These are phyloP conservation scores for Trichoplax adhaerens DNA, from an alignment of 37 sponge, comb jelly and placozoan species.

Conservation along the genomic window DNA sequence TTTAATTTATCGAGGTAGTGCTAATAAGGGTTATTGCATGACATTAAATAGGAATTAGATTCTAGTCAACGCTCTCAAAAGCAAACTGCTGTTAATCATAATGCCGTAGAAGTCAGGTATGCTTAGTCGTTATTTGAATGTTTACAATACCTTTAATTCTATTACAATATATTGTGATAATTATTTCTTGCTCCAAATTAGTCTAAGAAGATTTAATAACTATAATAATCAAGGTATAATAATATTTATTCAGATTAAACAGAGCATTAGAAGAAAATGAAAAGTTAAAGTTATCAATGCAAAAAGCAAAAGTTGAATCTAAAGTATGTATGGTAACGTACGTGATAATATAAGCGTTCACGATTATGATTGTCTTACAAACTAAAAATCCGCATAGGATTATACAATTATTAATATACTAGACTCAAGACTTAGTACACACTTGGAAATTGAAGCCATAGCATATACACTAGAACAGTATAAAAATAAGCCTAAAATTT, in stretches of 20 bases:
- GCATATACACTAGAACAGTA: too few species aligned
- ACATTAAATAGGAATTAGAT: constrained; percentile 50
- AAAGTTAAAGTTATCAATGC: constrained; percentile 52
- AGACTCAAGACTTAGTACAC: too few species aligned
- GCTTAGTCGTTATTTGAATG: too few species aligned
- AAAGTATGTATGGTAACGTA: constrained; percentile 29
- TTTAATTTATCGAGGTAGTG: neutral
- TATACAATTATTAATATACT: too few species aligned
- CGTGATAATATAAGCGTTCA: constrained; percentile 4
- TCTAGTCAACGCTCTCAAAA: constrained; percentile 41
- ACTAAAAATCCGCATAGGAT: too few species aligned
- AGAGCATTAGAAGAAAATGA: constrained; percentile 88
- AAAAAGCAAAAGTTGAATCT: constrained; percentile 32
- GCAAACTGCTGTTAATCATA: constrained; percentile 45
- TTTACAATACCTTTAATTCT: too few species aligned
- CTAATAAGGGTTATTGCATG: neutral
- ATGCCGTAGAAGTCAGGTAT: constrained; percentile 62
- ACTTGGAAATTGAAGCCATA: too few species aligned
- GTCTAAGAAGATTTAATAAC: too few species aligned
- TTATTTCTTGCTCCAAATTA: too few species aligned
- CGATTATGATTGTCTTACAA: neutral
- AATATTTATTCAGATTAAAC: constrained; percentile 25
- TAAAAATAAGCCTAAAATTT: too few species aligned
- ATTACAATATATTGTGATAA: too few species aligned
- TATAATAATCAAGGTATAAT: too few species aligned